These are phyloP conservation scores for Corythornis madagascariensis DNA, from an alignment of 2,113 vertebrate species.

Conservation along the genomic window DNA sequence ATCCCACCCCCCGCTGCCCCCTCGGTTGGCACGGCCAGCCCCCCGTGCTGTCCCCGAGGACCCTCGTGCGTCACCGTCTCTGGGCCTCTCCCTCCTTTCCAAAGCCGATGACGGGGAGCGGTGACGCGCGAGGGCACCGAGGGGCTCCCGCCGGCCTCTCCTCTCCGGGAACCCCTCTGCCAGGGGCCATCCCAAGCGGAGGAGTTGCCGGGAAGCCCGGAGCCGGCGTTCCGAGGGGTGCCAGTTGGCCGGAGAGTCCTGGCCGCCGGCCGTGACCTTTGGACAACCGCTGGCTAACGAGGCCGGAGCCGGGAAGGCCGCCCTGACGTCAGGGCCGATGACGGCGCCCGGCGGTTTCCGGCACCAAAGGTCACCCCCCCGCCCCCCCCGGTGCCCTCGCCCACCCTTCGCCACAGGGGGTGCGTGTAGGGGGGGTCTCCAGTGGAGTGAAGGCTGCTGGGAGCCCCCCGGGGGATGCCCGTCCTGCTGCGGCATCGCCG, in stretches of 20 bases:
- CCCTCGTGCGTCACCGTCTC: not conserved
- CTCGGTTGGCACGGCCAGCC: not conserved
- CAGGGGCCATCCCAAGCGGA: not conserved
- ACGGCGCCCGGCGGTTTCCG: conserved; percentile 23
- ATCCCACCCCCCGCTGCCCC: not conserved
- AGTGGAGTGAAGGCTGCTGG: not conserved
- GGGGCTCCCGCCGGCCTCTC: not conserved
- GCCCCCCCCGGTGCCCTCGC: too few relatives aligned
- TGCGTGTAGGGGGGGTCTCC: too few relatives aligned
- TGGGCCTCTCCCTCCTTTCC: not conserved
- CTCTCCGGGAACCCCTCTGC: not conserved
- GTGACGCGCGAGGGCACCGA: not conserved
- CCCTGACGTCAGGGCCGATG: conserved; percentile 48
- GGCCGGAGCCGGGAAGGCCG: not conserved
- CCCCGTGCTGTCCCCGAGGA: not conserved
- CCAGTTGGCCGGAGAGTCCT: conserved; percentile 17
- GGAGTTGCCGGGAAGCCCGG: conserved; percentile 36
- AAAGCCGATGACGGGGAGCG: not conserved
- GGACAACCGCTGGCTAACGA: not conserved
- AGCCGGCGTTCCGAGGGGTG: not conserved
- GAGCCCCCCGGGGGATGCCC: not conserved
- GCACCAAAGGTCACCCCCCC: conserved; percentile 9
- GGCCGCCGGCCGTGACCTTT: conserved; percentile 37
- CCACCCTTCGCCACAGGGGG: too few relatives aligned
- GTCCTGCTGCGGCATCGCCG: not conserved